Base-by-base conservation (phyloP, 2,888 invertebrate species). In the Abscondita cerata region DNA sequence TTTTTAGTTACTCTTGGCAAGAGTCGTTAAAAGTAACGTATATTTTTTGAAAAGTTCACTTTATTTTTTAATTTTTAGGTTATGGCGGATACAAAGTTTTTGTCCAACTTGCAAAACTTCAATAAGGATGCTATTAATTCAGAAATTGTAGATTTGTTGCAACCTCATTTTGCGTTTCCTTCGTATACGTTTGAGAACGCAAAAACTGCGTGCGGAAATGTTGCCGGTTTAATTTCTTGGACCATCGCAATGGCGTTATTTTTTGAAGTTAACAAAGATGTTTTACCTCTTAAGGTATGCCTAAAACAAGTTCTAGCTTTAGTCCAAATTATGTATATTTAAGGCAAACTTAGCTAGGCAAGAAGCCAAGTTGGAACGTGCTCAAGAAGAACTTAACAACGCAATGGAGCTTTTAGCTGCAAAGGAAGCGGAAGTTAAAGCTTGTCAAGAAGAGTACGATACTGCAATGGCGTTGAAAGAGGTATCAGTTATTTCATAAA, bases 221-320 rank as follows among this genome's bases (percentile, higher is more conserved):
- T 96, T 0, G 95, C 95, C 54, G 95, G 95, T 54, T 81, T 96
- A 40, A 87, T 93, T 60, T 90, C 91, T 1, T 96, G 96, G 96
- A 95, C 95, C 1, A 87, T 89, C 50, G 90, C 93, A 0, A 93
- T 93, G 92, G 86, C 89, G 5, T 86, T 88, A 70, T 95, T 95
- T 79, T 95, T 89, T 76, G 84, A 85, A 12, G 92, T 96, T 20
- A 95, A 95, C 78, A 92, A 91, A 74, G 94, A 95, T 74, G 95
- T 96, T 1, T 78, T 94, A 61, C 94, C 94, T 0, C 79, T 94
- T 44, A 94, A 94, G 80, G 86, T 85, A 76, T 8, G 5, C 11
- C 19, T 19, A 46, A 19, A 19, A 12, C 2, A 16, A 4, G n/a
- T 44, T 44, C 19, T 19, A 44, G 6, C 2, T 3, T 19, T 15